phyloP scores from a whole-genome alignment of 1,140 invertebrate species.

The Rhopalosiphum padi region DNA sequence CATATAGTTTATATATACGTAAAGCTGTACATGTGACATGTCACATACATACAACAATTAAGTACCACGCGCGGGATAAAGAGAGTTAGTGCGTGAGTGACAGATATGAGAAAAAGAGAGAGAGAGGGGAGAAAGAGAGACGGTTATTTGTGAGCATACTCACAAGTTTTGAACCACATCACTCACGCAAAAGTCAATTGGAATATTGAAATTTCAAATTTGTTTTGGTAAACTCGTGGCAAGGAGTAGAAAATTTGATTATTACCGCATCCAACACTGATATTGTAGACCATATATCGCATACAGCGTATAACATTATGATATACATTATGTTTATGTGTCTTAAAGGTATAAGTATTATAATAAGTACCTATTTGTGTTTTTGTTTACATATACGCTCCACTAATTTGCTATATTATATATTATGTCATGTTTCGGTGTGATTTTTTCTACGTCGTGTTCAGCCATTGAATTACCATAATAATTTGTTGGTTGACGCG shows the following conservation, averaged over 20 bases:
- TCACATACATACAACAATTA: neutral
- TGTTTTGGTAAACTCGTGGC: neutral
- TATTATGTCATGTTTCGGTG: neutral
- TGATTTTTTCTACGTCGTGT: neutral
- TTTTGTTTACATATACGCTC: neutral
- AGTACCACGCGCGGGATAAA: neutral
- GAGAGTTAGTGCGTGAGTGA: neutral
- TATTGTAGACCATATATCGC: too few relatives aligned
- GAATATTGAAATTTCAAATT: neutral
- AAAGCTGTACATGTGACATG: neutral
- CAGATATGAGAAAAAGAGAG: neutral
- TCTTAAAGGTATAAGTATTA: too few relatives aligned
- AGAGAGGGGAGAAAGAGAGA: neutral
- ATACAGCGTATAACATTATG: too few relatives aligned
- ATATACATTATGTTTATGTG: too few relatives aligned
- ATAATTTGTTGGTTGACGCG: neutral
- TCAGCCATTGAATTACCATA: neutral
- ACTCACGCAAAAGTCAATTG: neutral
- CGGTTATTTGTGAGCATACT: neutral
- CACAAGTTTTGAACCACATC: neutral
- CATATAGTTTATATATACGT: neutral
- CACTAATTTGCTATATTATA: neutral
- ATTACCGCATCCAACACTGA: too few relatives aligned
- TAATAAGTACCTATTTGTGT: neutral
- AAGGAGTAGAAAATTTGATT: neutral